Evolutionary conservation across 2,797 vertebrate species (phyloP), one percentile per base, ranked within the genome.

Genomic region (Manis javanica): DNA sequence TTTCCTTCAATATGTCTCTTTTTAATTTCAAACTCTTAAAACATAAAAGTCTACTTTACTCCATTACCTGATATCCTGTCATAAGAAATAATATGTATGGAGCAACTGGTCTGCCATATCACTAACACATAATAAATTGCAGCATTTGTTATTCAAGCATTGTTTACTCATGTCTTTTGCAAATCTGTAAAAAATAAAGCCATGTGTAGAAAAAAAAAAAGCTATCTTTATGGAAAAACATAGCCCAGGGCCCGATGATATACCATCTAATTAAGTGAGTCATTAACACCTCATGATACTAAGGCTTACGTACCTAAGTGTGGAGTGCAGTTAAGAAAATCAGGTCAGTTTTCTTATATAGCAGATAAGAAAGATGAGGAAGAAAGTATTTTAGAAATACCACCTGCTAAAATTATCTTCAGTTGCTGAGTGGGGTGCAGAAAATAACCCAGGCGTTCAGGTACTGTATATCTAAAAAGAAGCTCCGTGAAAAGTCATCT

Each of bases 241-340:
- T 29, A 88, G 87, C 94, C 86, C 59, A 23, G 59, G 63, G 72
- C 37, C 18, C 51, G 75, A 89, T 84, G 95, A 92, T 66, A 10
- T 21, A 78, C 72, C 59, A 37, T 79, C 83, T 95, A 87, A 90
- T 92, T 92, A 90, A 90, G n/a, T 89, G 90, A 97, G 90, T 96
- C 96, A 96, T 96, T 97, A 77, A 55, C 93, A 97, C 95, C n/a
- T 92, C 66, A 16, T 63, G 81, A 90, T 64, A 66, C 91, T 34
- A 26, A 92, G 82, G 37, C 71, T 86, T 95, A 83, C 78, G 92
- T 93, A 86, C 75, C 26, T 95, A 90, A 95, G 94, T 96, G 92
- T 95, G 90, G 85, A 86, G 79, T 57, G 55, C 49, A 42, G 74
- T 84, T 34, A 31, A 68, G 53, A 96, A 91, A 94, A 83, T 66